Percentiles rank a stretch among this genome's conserved stretches.
These are phyloP conservation scores for Lucifuga dentata DNA, from an alignment of 2,113 vertebrate genomes.

Conservation along the genomic window DNA sequence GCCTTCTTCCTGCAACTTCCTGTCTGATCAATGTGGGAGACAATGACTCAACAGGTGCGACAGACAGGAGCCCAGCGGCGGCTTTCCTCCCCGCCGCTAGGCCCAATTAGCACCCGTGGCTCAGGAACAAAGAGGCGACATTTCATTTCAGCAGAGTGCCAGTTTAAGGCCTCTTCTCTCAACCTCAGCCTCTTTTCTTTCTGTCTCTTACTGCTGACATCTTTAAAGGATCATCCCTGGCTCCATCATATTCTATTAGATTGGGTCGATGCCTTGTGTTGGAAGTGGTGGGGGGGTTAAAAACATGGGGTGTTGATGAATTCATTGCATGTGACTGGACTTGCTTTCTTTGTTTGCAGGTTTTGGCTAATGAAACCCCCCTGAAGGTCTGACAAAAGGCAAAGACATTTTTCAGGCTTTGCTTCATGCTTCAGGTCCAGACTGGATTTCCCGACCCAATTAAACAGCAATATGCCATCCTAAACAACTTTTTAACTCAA, in stretches of 20 bases:
- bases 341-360: conserved; percentile 70
- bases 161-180: conserved; percentile 81
- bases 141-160: conserved; percentile 80
- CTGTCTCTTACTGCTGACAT: conserved; percentile 81
- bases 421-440: conserved; percentile 19
- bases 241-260: conserved; percentile 72
- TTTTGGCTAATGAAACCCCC: conserved; percentile 74
- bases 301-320: conserved; percentile 82
- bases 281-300: conserved; percentile 69
- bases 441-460: conserved; percentile 34
- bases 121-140: conserved; percentile 80
- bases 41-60: conserved; percentile 86
- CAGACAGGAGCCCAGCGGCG: conserved; percentile 77
- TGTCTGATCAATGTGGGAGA: conserved; percentile 78
- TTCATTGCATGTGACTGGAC: conserved; percentile 81
- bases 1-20: conserved; percentile 73
- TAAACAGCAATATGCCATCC: conserved; percentile 2
- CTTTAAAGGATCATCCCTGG: conserved; percentile 75
- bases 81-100: conserved; percentile 73
- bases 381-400: conserved; percentile 62
- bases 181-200: conserved; percentile 66
- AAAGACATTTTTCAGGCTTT: conserved; percentile 59
- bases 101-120: conserved; percentile 79
- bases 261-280: conserved; percentile 78
- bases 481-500: background rate